Evolutionary conservation across 2,888 invertebrate species (phyloP).

Genomic region (Ypsolopha scabrella): DNA sequence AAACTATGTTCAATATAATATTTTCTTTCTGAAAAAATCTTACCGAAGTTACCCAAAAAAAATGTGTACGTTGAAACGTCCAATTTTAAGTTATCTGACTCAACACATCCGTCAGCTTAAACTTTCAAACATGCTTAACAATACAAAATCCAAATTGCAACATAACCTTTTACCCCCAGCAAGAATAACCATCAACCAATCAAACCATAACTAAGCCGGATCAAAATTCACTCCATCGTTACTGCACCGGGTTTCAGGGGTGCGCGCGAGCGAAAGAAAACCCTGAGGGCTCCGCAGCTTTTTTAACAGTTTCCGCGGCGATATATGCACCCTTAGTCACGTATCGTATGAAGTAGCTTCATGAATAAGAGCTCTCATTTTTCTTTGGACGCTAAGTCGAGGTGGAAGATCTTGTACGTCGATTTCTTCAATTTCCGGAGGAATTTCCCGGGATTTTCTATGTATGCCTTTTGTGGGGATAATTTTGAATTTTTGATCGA

Average conservation of each 20-base stretch:
- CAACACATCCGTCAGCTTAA: neutral
- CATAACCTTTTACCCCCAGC: neutral
- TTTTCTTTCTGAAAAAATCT: no score
- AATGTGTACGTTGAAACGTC: no score
- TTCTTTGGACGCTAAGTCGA: slow-evolving; percentile 26
- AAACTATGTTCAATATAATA: no score
- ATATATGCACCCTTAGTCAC: slow-evolving; percentile 66
- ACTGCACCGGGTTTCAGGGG: neutral
- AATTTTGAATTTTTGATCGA: no score
- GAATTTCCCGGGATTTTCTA: no score
- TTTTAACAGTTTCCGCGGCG: slow-evolving; percentile 54
- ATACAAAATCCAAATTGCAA: neutral
- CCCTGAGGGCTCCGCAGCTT: slow-evolving; percentile 33
- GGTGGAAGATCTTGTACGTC: neutral
- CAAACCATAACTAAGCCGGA: neutral
- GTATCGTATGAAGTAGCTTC: slow-evolving; percentile 63
- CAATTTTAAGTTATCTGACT: no score
- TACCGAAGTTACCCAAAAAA: no score
- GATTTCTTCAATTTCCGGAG: neutral
- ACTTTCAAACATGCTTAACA: neutral
- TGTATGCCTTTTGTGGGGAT: no score
- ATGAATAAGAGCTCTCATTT: slow-evolving; percentile 61
- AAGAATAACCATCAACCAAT: neutral
- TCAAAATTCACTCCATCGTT: slow-evolving; percentile 1
- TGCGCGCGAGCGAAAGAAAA: slow-evolving; percentile 16